Evolutionary conservation across 1,140 invertebrate species (phyloP), one percentile per base, ranked within the genome.

Genomic region (Phymorhynchus buccinoides): DNA sequence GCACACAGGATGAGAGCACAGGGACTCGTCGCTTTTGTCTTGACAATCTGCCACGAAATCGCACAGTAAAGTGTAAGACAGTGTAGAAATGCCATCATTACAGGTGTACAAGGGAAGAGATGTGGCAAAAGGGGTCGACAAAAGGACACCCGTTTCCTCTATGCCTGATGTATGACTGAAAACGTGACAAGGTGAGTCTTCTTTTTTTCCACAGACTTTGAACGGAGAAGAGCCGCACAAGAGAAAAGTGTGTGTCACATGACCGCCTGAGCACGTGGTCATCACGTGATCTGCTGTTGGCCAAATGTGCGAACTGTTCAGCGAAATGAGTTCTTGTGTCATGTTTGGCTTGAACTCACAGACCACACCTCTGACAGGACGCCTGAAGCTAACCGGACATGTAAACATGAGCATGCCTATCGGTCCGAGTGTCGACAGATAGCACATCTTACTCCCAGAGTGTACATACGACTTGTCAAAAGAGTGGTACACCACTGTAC

Each of bases 231-330:
- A 27, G 56, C 48, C 79, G 62, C 79, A 81, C 14, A 39, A 81
- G 30, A 81, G 44, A 62, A 81, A 81, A 0, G 22, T n/a, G 44
- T 81, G 79, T 27, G 79, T 81, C 79, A 81, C 48, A 35, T 81
- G 79, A 27, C 48, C 79, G 22, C 30, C 44, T 14, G 0, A 14
- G 44, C 78, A 80, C n/a, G 0, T 30, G 48, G 48, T 52, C 48
- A 52, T 18, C 12, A 18, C 12, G 12, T 52, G 48, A 18, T 52
- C 12, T 52, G 12, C 48, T 52, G 48, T 52, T 14, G 22, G 48
- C 48, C 48, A 52, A 9, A 18, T 18, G 22, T 52, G 48, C 22
- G 12, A 14, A 18, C 48, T 52, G 22, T 14, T 52, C 48, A 52
- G 48, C 2, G 22, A 52, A 52, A 52, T 52, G 48, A 9, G 12